Percentiles rank a stretch among this genome's conserved stretches.
These are phyloP conservation scores for Ciconia stormi DNA, from an alignment of 2,113 vertebrate species.

Conservation along the genomic window DNA sequence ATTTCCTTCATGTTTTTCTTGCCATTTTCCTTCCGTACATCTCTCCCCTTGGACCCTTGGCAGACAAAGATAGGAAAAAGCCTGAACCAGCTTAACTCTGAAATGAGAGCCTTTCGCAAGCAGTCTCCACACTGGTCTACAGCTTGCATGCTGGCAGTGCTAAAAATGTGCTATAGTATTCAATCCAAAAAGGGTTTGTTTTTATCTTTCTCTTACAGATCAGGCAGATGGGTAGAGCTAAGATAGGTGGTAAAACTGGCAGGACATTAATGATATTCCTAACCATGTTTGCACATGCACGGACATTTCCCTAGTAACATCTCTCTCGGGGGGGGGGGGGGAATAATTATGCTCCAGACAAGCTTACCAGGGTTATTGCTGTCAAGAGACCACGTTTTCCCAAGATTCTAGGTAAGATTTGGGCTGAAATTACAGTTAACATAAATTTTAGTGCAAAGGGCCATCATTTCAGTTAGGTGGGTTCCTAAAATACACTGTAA, in stretches of 20 bases:
- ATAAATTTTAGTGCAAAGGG: not conserved
- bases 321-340: not conserved
- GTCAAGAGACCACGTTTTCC: not conserved
- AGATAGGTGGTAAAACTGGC: not conserved
- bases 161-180: not conserved
- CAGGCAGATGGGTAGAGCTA: not conserved
- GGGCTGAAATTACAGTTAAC: not conserved
- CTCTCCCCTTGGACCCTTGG: not conserved
- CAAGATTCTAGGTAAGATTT: not conserved
- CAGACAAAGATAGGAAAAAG: not conserved
- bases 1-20: not conserved
- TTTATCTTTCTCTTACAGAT: not conserved
- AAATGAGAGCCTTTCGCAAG: fast-evolving
- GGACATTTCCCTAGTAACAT: not conserved
- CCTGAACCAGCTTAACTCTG: not conserved
- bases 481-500: not conserved
- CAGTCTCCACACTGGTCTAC: not conserved
- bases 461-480: not conserved
- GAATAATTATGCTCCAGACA: not conserved
- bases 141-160: not conserved
- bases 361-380: not conserved
- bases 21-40: not conserved
- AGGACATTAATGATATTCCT: not conserved
- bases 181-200: not conserved
- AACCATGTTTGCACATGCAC: not conserved